Percentiles rank a stretch among this genome's conserved stretches.
Conservation (phyloP, 1,140 invertebrate genomes). For the Ptiloglossa arizonensis region DNA sequence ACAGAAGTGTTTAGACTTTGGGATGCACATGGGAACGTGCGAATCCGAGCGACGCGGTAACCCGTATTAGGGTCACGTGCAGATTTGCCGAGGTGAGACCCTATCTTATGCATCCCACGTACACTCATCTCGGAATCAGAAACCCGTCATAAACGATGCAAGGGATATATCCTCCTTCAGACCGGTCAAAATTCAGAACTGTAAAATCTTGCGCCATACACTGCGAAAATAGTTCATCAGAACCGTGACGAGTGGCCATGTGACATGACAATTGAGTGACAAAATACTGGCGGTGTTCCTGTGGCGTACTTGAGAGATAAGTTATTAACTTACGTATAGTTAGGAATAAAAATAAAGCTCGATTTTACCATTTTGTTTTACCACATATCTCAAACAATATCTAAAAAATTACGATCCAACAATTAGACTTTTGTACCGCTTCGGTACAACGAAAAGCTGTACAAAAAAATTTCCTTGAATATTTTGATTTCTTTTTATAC, state of each 20-base stretch:
- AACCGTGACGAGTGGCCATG: not conserved
- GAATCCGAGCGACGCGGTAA: constrained; percentile 66
- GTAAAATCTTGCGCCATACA: constrained; percentile 34
- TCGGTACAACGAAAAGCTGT: too few species aligned
- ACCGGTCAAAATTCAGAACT: constrained; percentile 44
- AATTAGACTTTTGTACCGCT: too few species aligned
- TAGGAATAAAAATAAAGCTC: too few species aligned
- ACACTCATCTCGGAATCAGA: constrained; percentile 78
- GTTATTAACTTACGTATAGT: too few species aligned
- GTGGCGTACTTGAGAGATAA: not conserved
- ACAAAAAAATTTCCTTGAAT: too few species aligned
- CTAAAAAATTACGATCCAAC: too few species aligned
- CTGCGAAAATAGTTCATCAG: constrained; percentile 32
- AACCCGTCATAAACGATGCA: constrained; percentile 77
- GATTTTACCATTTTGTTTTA: too few species aligned
- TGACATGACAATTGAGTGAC: not conserved
- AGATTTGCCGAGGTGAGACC: constrained; percentile 73
- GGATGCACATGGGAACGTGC: constrained; percentile 70
- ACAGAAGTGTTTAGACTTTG: constrained; percentile 68
- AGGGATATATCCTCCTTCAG: constrained; percentile 63
- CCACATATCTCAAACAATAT: too few species aligned
- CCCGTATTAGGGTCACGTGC: constrained; percentile 78
- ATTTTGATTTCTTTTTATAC: too few species aligned
- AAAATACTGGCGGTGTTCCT: not conserved
- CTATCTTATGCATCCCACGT: constrained; percentile 77